These are phyloP conservation scores for Euplagia quadripunctaria DNA, from an alignment of 2,888 invertebrate species.

Conservation along the genomic window DNA sequence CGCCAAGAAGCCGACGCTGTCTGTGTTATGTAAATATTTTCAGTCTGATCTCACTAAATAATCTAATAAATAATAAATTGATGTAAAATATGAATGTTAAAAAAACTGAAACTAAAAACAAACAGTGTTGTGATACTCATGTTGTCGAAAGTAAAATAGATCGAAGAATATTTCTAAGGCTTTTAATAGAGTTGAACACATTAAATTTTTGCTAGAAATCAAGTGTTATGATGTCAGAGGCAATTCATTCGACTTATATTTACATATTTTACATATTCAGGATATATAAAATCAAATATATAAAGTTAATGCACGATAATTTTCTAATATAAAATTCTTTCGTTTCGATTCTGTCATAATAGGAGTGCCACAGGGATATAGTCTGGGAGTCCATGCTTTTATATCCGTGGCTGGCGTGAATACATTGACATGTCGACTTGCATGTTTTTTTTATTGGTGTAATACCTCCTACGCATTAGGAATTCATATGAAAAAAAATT, in stretches of 20 bases:
- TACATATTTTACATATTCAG: too few relatives aligned
- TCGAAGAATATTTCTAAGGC: not conserved
- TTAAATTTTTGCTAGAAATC: not conserved
- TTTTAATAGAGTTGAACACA: not conserved
- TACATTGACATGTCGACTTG: too few relatives aligned
- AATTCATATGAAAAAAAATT: too few relatives aligned
- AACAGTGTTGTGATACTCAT: not conserved
- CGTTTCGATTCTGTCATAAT: not conserved
- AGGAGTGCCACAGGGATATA: not conserved
- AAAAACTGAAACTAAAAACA: not conserved
- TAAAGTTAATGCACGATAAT: too few relatives aligned
- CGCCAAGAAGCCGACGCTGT: constrained; percentile 84
- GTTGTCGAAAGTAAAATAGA: not conserved
- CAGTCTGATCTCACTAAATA: too few relatives aligned
- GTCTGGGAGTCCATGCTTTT: not conserved
- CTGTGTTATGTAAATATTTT: constrained; percentile 59
- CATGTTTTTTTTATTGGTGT: too few relatives aligned
- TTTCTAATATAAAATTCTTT: too few relatives aligned
- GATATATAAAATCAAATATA: too few relatives aligned
- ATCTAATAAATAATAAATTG: too few relatives aligned
- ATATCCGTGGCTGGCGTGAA: too few relatives aligned
- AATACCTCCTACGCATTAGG: too few relatives aligned
- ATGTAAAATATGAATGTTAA: not conserved
- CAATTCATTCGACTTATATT: not conserved
- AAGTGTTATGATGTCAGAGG: too few relatives aligned